Conservation (phyloP, 2,113 vertebrate species). For the Xenus cinereus region DNA sequence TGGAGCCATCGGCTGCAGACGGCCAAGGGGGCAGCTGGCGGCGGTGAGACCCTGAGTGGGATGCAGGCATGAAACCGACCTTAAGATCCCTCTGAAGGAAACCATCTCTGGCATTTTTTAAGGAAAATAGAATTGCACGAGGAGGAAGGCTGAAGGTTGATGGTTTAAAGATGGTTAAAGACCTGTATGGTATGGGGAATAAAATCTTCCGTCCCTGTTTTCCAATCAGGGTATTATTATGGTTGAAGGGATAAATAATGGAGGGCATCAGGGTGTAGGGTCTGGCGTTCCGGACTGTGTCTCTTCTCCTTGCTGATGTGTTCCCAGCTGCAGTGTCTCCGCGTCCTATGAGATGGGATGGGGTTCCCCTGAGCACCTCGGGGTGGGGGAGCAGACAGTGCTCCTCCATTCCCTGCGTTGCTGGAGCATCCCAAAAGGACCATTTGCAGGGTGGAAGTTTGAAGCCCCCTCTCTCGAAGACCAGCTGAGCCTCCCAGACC, state of each 20-base stretch:
- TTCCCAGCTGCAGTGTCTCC: not conserved
- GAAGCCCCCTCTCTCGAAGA: not conserved
- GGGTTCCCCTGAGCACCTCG: accelerated
- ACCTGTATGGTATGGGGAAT: accelerated
- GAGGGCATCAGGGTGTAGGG: not conserved
- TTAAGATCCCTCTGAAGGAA: not conserved
- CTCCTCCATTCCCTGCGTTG: not conserved
- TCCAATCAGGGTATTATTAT: too few species aligned
- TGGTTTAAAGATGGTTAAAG: not conserved
- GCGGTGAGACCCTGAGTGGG: accelerated
- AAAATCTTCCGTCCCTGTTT: accelerated
- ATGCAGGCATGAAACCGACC: not conserved
- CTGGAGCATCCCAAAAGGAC: not conserved
- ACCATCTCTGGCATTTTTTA: not conserved
- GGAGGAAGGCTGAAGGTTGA: not conserved
- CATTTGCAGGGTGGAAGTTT: not conserved
- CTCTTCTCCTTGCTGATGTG: not conserved
- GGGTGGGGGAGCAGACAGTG: not conserved
- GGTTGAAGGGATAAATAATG: not conserved
- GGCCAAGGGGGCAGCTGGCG: not conserved
- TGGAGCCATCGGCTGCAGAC: not conserved
- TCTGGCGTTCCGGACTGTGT: accelerated
- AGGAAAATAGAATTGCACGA: not conserved
- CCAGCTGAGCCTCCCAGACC: not conserved
- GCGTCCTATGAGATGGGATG: not conserved